phyloP scores from a whole-genome alignment of 35 echinoderm and acorn worm genomes.

The Stichopus chloronotus region DNA sequence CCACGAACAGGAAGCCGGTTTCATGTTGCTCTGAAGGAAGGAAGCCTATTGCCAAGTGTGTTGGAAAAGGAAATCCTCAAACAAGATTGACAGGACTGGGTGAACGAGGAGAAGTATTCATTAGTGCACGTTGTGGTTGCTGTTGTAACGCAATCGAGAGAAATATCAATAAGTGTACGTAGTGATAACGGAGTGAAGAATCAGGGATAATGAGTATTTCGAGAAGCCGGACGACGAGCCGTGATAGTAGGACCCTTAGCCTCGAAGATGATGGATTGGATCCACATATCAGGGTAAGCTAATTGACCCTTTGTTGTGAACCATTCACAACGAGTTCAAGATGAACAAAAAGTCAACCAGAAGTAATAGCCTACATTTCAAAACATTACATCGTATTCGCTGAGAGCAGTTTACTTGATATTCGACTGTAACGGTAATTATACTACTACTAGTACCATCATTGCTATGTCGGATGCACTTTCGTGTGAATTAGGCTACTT shows the following conservation, averaged over 20 bases:
- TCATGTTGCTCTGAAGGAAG: not conserved
- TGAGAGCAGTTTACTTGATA: no score
- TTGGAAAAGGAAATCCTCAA: not conserved
- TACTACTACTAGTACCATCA: no score
- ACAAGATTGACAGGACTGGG: not conserved
- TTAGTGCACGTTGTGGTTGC: not conserved
- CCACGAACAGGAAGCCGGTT: conserved; percentile 12
- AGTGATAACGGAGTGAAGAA: not conserved
- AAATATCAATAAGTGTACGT: no score
- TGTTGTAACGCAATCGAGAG: not conserved
- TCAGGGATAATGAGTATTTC: not conserved
- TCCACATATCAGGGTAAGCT: not conserved
- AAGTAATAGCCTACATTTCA: no score
- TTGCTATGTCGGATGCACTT: no score
- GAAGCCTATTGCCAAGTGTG: not conserved
- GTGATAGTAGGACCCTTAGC: not conserved
- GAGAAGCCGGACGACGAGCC: not conserved
- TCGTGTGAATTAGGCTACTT: no score
- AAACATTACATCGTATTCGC: no score
- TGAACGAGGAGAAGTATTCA: not conserved
- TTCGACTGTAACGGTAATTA: no score
- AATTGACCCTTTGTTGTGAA: no score
- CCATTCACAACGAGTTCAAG: no score
- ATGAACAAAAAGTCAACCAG: no score
- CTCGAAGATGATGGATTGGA: conserved; percentile 1